Conservation (phyloP, 2,113 vertebrate species). For the Pachycephala philippinensis region DNA sequence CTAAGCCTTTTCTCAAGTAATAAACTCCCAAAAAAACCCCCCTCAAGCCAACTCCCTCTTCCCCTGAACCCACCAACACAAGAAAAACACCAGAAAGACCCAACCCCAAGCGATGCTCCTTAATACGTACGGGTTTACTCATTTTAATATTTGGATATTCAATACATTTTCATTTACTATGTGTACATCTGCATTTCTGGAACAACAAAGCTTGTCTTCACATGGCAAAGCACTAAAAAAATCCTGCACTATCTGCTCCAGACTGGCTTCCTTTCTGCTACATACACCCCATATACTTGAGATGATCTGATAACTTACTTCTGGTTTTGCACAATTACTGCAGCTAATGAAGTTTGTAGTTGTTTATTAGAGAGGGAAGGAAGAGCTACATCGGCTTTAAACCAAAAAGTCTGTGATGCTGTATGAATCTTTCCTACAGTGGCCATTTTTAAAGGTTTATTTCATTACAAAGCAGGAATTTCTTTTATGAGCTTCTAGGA, state of each 20-base stretch:
- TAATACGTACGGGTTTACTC: not conserved
- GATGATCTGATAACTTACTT: conserved; percentile 1
- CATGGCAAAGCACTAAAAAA: not conserved
- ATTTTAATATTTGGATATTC: not conserved
- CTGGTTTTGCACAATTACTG: not conserved
- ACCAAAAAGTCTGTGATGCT: not conserved
- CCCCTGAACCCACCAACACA: not conserved
- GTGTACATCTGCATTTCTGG: not conserved
- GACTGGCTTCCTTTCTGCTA: not conserved
- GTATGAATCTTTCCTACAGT: not conserved
- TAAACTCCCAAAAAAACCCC: not conserved
- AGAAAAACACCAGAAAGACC: not conserved
- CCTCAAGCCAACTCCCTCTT: not conserved
- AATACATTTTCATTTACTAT: not conserved
- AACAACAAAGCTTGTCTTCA: not conserved
- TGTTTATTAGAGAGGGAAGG: not conserved
- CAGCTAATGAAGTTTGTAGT: not conserved
- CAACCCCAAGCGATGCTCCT: not conserved
- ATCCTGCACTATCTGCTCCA: not conserved
- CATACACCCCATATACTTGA: not conserved
- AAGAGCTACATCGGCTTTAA: not conserved
- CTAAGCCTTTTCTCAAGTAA: not conserved
- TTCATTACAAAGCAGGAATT: not conserved
- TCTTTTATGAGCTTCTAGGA: not conserved
- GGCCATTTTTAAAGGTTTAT: not conserved